A percentile compares a stretch with the other conserved stretches of the same genome.
Conservation (phyloP, 2,113 vertebrate species). For the Casuarius casuarius region DNA sequence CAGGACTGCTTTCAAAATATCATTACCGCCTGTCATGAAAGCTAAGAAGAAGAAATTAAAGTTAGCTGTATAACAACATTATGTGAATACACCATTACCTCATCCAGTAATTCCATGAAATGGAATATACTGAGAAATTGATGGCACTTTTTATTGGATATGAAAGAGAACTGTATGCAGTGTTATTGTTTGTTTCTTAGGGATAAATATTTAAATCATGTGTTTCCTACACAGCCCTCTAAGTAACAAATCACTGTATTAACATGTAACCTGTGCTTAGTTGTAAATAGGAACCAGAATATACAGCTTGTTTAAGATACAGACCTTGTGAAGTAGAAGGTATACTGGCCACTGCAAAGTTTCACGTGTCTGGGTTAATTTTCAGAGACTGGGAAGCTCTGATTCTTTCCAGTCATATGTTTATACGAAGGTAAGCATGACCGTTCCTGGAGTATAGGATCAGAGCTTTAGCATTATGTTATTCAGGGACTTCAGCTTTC, state of each 20-base stretch:
- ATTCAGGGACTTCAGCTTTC: neutral
- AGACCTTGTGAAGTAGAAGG: neutral
- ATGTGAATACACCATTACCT: neutral
- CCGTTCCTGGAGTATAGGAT: neutral
- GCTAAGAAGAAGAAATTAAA: conserved; percentile 97
- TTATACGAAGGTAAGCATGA: neutral
- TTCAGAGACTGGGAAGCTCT: neutral
- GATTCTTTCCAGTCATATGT: neutral
- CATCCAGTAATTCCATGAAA: neutral
- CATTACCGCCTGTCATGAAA: conserved; percentile 92
- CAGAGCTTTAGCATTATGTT: neutral
- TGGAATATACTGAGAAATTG: neutral
- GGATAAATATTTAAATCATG: neutral
- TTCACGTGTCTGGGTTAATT: neutral
- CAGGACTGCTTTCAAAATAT: conserved; percentile 98
- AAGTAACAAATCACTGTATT: conserved; percentile 18
- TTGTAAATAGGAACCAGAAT: neutral
- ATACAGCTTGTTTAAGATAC: neutral
- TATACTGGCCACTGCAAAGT: neutral
- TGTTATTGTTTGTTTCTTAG: neutral
- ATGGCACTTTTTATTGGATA: neutral
- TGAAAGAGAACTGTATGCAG: neutral
- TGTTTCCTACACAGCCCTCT: neutral
- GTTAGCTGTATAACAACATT: conserved; percentile 48
- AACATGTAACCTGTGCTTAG: neutral